phyloP scores from a whole-genome alignment of 2,113 vertebrate species.

The Pluvialis apricaria region DNA sequence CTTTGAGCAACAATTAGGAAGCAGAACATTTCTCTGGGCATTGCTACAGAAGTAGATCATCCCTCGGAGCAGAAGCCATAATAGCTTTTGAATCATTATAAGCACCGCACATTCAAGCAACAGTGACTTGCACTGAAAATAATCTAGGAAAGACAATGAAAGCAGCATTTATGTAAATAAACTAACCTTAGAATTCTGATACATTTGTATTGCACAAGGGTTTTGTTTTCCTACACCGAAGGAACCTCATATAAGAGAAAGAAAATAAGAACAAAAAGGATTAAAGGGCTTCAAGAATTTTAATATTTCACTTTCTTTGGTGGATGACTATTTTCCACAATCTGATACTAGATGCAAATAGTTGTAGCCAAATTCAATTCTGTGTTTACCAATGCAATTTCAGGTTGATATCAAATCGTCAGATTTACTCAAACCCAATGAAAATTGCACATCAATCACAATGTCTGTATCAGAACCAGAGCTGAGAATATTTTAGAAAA shows the following conservation, averaged over 20 bases:
- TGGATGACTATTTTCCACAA: neutral
- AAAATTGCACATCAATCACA: conserved; percentile 40
- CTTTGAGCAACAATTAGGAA: conserved; percentile 40
- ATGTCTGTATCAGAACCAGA: neutral
- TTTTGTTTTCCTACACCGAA: neutral
- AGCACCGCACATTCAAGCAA: conserved; percentile 22
- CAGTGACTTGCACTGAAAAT: conserved; percentile 62
- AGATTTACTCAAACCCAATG: conserved; percentile 11
- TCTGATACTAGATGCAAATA: conserved; percentile 40
- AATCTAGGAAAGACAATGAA: conserved; percentile 24
- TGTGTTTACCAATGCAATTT: conserved; percentile 44
- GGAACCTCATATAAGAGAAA: neutral
- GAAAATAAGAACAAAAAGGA: conserved; percentile 49
- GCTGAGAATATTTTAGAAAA: neutral
- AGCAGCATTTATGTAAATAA: conserved; percentile 54
- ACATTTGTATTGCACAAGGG: neutral
- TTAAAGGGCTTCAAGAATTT: conserved; percentile 53
- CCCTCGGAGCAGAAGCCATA: conserved; percentile 45
- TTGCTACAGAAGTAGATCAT: conserved; percentile 44
- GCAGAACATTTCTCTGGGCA: conserved; percentile 36
- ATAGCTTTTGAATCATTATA: conserved; percentile 51
- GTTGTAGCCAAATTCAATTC: conserved; percentile 36
- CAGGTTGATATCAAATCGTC: neutral
- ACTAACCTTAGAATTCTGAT: conserved; percentile 23
- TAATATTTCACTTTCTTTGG: conserved; percentile 35